Evolutionary conservation across 2,113 vertebrate genomes (phyloP).

Genomic region (Pluvialis apricaria): DNA sequence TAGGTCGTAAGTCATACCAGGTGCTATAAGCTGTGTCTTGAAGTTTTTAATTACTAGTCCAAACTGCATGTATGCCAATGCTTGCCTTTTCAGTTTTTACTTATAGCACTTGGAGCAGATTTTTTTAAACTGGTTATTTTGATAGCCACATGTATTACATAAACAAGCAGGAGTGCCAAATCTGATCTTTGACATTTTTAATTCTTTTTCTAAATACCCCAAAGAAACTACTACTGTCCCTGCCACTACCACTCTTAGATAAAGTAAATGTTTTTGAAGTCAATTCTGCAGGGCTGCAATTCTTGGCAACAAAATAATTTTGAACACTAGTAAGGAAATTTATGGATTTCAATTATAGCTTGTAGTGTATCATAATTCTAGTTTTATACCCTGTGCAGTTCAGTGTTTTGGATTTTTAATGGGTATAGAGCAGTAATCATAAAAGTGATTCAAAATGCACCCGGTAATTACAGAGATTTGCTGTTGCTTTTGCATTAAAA

Average conservation of each 20-base stretch:
- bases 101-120: neutral
- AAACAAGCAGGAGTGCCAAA: neutral
- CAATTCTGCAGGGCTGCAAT: conserved; percentile 50
- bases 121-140: neutral
- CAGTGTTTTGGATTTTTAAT: conserved; percentile 79
- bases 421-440: conserved; percentile 74
- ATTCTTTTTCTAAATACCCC: neutral
- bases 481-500: conserved; percentile 77
- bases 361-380: conserved; percentile 74
- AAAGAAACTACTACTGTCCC: neutral
- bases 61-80: neutral
- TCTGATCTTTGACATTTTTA: neutral
- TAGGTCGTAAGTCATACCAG: neutral
- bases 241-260: neutral
- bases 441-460: conserved; percentile 79
- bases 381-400: conserved; percentile 74
- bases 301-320: conserved; percentile 69
- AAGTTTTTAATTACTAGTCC: neutral
- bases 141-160: neutral
- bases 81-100: neutral
- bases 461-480: conserved; percentile 80
- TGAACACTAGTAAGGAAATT: conserved; percentile 64
- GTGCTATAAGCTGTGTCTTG: neutral
- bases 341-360: conserved; percentile 78
- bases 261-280: conserved; percentile 62